Evolutionary conservation across 2,888 invertebrate species (phyloP), one percentile per base, ranked within the genome.

Genomic region (Lissocephala sabroskyi): DNA sequence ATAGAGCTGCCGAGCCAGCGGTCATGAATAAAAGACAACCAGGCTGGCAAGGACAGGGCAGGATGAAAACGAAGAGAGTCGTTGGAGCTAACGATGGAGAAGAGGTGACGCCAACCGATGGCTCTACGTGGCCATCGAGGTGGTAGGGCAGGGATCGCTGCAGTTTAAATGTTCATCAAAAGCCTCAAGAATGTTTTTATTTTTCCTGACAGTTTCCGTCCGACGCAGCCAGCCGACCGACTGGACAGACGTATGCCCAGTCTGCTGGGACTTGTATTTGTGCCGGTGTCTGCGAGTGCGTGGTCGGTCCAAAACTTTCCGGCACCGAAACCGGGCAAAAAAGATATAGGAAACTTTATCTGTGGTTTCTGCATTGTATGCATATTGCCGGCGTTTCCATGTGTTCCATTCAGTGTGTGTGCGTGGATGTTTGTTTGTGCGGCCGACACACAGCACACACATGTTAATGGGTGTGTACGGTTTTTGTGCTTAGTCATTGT

Each of bases 351-450:
- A 73, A 65, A 73, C 65, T 65, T 67, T 73, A 73, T 61, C 58
- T 68, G 62, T 58, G 65, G 62, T 44, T 73, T 23, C 52, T 59
- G 61, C 58, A 55, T 66, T 58, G 70, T 68, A 54, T 66, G 65
- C 74, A 73, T 68, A 65, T 71, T 71, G 73, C 64, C 63, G 50
- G 62, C 23, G 45, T 47, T 49, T 44, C 28, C n/a, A n/a, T n/a
- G n/a, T n/a, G n/a, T n/a, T n/a, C n/a, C n/a, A n/a, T n/a, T 37
- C 13, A 41, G 28, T 28, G 13, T 17, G 23, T 49, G 23, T 36
- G 18, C 26, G 29, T 45, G 32, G 29, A 19, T 11, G 33, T 43
- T 3, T 23, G 23, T 23, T 23, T 23, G 23, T 7, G 4, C 7
- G 23, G n/a, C n/a, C n/a, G n/a, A n/a, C n/a, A n/a, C n/a, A n/a